Percentiles rank a stretch among this genome's conserved stretches.
phyloP scores from a whole-genome alignment of 2,888 invertebrate genomes.

The Tipula helvola region DNA sequence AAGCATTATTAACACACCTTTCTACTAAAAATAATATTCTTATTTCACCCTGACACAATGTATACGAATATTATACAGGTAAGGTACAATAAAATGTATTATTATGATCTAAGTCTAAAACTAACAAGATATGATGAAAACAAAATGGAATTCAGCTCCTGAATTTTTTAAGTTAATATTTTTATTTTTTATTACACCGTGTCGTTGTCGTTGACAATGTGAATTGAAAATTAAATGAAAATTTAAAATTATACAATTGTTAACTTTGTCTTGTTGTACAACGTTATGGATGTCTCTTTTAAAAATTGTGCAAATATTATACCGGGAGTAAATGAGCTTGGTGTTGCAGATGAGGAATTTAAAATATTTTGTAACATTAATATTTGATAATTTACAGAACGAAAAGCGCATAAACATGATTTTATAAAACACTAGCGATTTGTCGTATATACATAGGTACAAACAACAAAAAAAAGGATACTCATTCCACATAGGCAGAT shows the following conservation, averaged over 20 bases:
- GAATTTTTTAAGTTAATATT: neutral
- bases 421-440: neutral
- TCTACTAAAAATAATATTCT: neutral
- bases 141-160: neutral
- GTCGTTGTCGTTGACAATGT: neutral
- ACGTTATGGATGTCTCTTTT: neutral
- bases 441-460: neutral
- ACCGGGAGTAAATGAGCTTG: neutral
- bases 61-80: neutral
- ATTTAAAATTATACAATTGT: neutral
- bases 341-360: neutral
- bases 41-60: neutral
- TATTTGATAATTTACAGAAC: neutral
- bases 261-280: neutral
- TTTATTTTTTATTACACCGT: neutral
- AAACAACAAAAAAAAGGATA: too few species aligned
- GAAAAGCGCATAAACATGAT: neutral
- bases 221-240: neutral
- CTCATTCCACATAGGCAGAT: too few species aligned
- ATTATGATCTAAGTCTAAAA: neutral
- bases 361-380: too few species aligned
- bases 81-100: neutral
- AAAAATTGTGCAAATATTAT: neutral
- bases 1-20: neutral
- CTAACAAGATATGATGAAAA: neutral